Evolutionary conservation across 1,140 invertebrate species (phyloP).

Genomic region (Euwallacea fornicatus): DNA sequence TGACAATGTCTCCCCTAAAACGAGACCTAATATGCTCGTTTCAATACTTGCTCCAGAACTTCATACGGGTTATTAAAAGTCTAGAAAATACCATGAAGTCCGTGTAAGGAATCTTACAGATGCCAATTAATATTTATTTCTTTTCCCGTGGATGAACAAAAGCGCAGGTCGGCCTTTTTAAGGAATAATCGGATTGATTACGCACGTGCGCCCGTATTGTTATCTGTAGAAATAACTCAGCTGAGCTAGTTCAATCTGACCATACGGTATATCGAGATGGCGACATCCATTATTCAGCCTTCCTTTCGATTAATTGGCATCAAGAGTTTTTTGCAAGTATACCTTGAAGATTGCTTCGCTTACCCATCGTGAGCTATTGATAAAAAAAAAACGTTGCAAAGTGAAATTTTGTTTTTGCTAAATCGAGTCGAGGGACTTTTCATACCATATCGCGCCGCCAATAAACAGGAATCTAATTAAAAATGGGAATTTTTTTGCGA

Average conservation of each 20-base stretch:
- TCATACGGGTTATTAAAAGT: background rate
- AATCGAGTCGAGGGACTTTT: background rate
- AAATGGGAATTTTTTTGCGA: constrained; percentile 10
- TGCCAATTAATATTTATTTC: constrained; percentile 24
- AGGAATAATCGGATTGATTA: constrained; percentile 25
- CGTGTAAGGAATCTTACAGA: constrained; percentile 4
- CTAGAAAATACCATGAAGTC: background rate
- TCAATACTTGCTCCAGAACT: constrained; percentile 11
- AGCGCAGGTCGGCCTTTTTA: constrained; percentile 21
- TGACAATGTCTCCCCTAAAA: constrained; percentile 27
- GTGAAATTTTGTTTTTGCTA: constrained; percentile 3
- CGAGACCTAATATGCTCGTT: constrained; percentile 29
- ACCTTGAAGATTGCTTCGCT: constrained; percentile 16
- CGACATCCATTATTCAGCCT: constrained; percentile 30
- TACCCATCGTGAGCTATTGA: constrained; percentile 10
- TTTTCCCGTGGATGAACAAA: constrained; percentile 13
- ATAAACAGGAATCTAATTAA: background rate
- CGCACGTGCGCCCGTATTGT: constrained; percentile 24
- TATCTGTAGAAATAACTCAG: constrained; percentile 23
- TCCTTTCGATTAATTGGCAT: constrained; percentile 22
- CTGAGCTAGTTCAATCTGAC: constrained; percentile 25
- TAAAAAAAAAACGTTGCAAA: constrained; percentile 15
- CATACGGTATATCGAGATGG: constrained; percentile 18
- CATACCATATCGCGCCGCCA: background rate
- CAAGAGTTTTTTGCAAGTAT: constrained; percentile 10